Evolutionary conservation across 2,113 vertebrate species (phyloP).

Genomic region (Plestiodon gilberti): DNA sequence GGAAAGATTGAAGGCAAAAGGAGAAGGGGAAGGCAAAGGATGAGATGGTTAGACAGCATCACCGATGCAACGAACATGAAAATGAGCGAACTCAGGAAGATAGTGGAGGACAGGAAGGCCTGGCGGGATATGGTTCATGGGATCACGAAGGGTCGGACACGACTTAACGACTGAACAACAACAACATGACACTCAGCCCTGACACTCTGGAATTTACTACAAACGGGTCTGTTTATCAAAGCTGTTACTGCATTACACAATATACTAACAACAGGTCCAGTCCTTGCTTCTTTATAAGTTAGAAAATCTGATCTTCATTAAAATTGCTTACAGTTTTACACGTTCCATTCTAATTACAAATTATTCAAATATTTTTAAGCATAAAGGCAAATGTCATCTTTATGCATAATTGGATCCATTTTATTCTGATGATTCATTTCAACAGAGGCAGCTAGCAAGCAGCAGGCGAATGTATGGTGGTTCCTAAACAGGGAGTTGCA

Average conservation of each 20-base stretch:
- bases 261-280: not conserved
- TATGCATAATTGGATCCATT: not conserved
- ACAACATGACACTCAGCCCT: too few relatives aligned
- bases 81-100: too few relatives aligned
- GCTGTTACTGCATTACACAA: not conserved
- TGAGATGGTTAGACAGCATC: too few relatives aligned
- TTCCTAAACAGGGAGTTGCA: not conserved
- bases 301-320: not conserved
- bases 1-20: too few relatives aligned
- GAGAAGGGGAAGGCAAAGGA: too few relatives aligned
- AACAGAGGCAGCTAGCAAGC: not conserved
- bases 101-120: too few relatives aligned
- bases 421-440: not conserved
- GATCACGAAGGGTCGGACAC: too few relatives aligned
- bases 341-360: not conserved
- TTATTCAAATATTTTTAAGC: not conserved
- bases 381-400: not conserved
- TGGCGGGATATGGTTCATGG: too few relatives aligned
- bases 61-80: too few relatives aligned
- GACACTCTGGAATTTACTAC: not conserved
- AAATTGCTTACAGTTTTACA: not conserved
- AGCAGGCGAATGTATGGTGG: not conserved
- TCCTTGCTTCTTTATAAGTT: not conserved
- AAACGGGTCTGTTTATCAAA: not conserved
- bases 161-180: too few relatives aligned